phyloP scores from a whole-genome alignment of 2,888 invertebrate species.

The Pseudococcus viburni region DNA sequence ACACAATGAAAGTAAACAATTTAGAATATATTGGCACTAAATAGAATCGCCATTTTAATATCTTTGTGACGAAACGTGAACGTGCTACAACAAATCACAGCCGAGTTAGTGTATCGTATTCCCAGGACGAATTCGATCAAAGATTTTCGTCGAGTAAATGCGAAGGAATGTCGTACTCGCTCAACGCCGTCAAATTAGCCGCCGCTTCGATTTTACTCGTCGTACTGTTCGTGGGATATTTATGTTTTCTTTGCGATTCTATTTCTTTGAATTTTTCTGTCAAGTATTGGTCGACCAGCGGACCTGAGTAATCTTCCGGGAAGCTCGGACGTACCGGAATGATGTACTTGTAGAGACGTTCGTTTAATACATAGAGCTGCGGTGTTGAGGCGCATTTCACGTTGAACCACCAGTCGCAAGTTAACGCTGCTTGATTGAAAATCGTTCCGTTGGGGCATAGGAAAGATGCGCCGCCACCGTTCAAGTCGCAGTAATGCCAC shows the following conservation, averaged over 20 bases:
- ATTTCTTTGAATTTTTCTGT: conserved; percentile 88
- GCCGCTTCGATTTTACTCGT: conserved; percentile 35
- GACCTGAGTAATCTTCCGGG: conserved; percentile 91
- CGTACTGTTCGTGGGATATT: conserved; percentile 60
- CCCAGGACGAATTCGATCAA: neutral
- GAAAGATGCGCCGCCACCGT: conserved; percentile 91
- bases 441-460: conserved; percentile 92
- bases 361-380: conserved; percentile 89
- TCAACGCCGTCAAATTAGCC: conserved; percentile 19
- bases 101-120: conserved; percentile 35
- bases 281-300: conserved; percentile 88
- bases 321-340: conserved; percentile 89
- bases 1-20: conserved; percentile 43
- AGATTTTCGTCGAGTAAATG: conserved; percentile 59
- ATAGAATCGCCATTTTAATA: neutral
- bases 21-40: conserved; percentile 30
- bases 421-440: conserved; percentile 89
- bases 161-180: conserved; percentile 59
- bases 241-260: conserved; percentile 78
- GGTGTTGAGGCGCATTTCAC: conserved; percentile 87
- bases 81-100: conserved; percentile 43
- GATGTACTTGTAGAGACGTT: conserved; percentile 90
- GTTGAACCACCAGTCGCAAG: conserved; percentile 95
- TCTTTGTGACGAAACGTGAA: conserved; percentile 8
- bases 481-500: conserved; percentile 93